These are phyloP conservation scores for Heterochromis multidens DNA, from an alignment of 2,113 vertebrate genomes.

Conservation along the genomic window DNA sequence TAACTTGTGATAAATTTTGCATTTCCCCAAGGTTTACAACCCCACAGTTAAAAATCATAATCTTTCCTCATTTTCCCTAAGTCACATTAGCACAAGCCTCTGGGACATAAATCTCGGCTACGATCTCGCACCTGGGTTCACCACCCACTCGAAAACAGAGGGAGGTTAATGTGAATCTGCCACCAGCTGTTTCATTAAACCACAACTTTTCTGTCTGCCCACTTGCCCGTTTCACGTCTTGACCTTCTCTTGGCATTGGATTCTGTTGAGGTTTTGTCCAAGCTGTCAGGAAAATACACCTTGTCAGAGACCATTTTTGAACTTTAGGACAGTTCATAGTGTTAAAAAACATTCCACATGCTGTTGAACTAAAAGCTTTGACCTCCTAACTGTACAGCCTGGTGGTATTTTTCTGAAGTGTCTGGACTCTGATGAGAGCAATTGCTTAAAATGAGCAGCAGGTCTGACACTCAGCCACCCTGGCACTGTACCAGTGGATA, in stretches of 20 bases:
- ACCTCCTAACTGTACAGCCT: conserved; percentile 8
- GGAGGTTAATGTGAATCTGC: conserved; percentile 16
- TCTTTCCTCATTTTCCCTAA: neutral
- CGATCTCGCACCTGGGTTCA: neutral
- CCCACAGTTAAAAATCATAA: neutral
- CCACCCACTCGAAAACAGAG: neutral
- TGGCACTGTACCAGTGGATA: conserved; percentile 3
- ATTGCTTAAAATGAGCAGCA: conserved; percentile 10
- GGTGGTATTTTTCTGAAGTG: conserved; percentile 8
- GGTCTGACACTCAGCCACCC: neutral
- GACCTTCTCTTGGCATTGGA: conserved; percentile 6
- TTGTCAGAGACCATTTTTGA: neutral
- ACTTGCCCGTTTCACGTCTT: neutral
- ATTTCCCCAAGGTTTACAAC: neutral
- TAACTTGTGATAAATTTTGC: neutral
- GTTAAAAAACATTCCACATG: neutral
- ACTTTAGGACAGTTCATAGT: neutral
- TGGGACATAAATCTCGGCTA: neutral
- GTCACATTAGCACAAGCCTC: neutral
- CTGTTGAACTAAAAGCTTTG: conserved; percentile 25
- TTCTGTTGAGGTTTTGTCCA: neutral
- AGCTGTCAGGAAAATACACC: neutral
- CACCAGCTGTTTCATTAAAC: conserved; percentile 21
- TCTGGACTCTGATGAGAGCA: neutral
- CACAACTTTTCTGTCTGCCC: neutral